These are phyloP conservation scores for Patagioenas fasciata DNA, from an alignment of 2,113 vertebrate genomes.

Conservation along the genomic window DNA sequence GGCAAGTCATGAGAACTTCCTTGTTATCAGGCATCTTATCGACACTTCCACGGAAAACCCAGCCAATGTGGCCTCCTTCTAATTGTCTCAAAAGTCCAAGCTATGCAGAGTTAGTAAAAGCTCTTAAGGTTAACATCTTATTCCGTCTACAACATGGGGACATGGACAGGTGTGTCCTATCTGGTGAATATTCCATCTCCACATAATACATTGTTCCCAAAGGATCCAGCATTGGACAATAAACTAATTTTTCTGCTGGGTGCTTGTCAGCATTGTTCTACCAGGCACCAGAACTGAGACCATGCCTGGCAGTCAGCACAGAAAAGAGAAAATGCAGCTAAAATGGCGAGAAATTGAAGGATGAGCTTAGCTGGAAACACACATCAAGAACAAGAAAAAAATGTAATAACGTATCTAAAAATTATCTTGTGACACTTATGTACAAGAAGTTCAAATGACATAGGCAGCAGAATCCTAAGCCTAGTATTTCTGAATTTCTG, in stretches of 20 bases:
- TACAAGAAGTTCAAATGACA: background rate
- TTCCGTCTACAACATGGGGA: background rate
- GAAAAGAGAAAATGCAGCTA: background rate
- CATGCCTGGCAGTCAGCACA: background rate
- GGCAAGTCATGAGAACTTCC: background rate
- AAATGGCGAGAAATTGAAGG: background rate
- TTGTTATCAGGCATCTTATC: background rate
- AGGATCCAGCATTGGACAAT: background rate
- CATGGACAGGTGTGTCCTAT: background rate
- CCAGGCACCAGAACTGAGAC: background rate
- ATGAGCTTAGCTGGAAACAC: background rate
- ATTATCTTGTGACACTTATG: background rate
- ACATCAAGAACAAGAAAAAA: background rate
- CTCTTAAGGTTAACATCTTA: background rate
- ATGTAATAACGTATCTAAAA: background rate
- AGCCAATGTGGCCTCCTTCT: background rate
- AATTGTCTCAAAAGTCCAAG: background rate
- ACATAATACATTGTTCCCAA: background rate
- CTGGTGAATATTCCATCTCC: background rate
- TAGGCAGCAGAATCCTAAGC: background rate
- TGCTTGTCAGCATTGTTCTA: background rate
- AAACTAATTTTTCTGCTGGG: background rate
- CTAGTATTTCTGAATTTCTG: background rate
- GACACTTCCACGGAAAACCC: background rate
- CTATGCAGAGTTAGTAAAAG: background rate